Conservation (phyloP, 1,140 invertebrate genomes). For the Leptonema lineaticorne region DNA sequence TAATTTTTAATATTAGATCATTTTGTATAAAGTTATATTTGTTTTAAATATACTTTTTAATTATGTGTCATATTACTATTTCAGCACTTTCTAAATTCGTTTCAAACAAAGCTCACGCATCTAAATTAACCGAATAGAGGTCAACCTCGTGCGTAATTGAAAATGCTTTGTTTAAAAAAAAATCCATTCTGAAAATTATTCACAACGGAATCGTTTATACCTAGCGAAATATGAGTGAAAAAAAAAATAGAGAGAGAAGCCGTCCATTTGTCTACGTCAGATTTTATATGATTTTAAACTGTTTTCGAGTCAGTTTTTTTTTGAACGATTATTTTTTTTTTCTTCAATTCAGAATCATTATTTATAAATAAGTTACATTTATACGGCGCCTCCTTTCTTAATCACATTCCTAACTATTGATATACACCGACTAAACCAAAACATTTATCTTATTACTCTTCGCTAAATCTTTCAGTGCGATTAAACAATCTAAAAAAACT, state of each 20-base stretch:
- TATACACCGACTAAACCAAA: slow-evolving; percentile 19
- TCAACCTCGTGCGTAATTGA: too few species aligned
- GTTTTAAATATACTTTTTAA: too few species aligned
- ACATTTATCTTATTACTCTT: slow-evolving; percentile 33
- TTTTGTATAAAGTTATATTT: too few species aligned
- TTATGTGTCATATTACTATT: too few species aligned
- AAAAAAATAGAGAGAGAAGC: too few species aligned
- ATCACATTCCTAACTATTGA: slow-evolving; percentile 30
- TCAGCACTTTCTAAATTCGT: too few species aligned
- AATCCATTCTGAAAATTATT: too few species aligned
- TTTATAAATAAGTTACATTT: slow-evolving; percentile 5
- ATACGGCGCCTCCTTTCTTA: slow-evolving; percentile 24
- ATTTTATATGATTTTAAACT: slow-evolving; percentile 17
- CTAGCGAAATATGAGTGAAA: too few species aligned
- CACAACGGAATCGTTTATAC: not conserved
- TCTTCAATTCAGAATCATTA: not conserved
- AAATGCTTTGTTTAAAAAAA: too few species aligned
- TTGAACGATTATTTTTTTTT: not conserved
- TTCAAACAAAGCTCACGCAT: too few species aligned
- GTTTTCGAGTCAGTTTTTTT: not conserved
- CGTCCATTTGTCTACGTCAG: not conserved
- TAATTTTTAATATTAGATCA: too few species aligned
- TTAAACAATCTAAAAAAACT: slow-evolving; percentile 39
- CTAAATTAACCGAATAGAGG: too few species aligned
- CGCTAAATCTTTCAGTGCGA: slow-evolving; percentile 31